Conservation (phyloP, 2,888 invertebrate genomes). For the Autographa gamma region DNA sequence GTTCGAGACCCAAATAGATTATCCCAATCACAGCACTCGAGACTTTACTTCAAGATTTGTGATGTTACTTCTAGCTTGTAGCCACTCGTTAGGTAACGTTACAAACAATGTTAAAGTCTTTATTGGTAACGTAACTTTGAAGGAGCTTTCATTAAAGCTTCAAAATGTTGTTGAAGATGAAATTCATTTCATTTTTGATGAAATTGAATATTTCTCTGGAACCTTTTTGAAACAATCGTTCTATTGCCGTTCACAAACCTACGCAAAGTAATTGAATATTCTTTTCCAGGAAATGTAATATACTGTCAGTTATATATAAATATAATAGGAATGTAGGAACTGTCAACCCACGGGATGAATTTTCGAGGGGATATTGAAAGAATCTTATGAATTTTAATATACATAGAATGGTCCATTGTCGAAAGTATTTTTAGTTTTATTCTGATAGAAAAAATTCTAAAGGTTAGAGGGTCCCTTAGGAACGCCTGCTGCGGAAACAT, state of each 20-base stretch:
- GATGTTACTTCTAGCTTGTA: background rate
- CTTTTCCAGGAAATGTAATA: background rate
- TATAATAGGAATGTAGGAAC: background rate
- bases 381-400: background rate
- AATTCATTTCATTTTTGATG: background rate
- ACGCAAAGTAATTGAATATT: background rate
- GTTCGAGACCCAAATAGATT: conserved; percentile 12
- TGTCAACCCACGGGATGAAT: conserved; percentile 2
- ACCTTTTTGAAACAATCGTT: background rate
- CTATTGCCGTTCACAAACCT: background rate
- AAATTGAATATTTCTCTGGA: background rate
- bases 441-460: background rate
- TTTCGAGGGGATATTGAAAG: background rate
- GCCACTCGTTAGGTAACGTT: background rate
- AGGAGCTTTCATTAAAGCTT: background rate
- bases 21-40: conserved; percentile 13
- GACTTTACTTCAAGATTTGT: conserved; percentile 11
- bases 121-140: background rate
- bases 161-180: background rate
- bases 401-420: background rate
- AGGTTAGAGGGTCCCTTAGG: background rate
- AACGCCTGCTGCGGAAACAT: background rate
- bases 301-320: conserved; percentile 1
- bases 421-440: conserved; percentile 1
- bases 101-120: conserved; percentile 4